Percentiles rank a stretch among this genome's conserved stretches.
Conservation (phyloP, 2,797 vertebrate genomes). For the Sebastes steindachneri region DNA sequence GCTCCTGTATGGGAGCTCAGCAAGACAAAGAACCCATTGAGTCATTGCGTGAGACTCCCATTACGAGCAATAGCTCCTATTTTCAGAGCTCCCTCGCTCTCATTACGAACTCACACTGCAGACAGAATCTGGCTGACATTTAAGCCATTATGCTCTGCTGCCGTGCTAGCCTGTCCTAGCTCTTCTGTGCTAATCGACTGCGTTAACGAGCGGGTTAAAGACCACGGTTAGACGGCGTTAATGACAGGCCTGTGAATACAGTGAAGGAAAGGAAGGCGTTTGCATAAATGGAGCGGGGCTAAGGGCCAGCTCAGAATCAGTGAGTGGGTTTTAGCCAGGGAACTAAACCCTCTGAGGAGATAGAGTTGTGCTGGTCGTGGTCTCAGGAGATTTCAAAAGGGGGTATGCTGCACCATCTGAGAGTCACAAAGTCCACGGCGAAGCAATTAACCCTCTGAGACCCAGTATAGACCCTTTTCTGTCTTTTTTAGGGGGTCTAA, state of each 20-base stretch:
- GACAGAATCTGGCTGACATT: constrained; percentile 72
- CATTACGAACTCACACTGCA: constrained; percentile 62
- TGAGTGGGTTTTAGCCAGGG: constrained; percentile 4
- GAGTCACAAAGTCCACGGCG: constrained; percentile 40
- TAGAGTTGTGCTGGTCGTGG: background rate
- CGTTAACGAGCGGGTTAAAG: constrained; percentile 71
- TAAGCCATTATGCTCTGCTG: constrained; percentile 57
- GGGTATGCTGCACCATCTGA: background rate
- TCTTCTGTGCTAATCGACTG: constrained; percentile 57
- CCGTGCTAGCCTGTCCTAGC: constrained; percentile 25
- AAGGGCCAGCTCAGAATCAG: constrained; percentile 7
- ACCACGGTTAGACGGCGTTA: constrained; percentile 39
- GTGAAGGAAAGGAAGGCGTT: constrained; percentile 30
- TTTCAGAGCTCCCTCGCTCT: constrained; percentile 66
- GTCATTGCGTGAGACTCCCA: constrained; percentile 65
- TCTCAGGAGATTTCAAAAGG: constrained; percentile 36
- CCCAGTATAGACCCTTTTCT: no score
- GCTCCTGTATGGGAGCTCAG: constrained; percentile 45
- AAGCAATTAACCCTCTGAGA: constrained; percentile 60
- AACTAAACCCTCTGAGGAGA: constrained; percentile 11
- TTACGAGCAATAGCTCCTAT: constrained; percentile 73
- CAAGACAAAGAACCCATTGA: constrained; percentile 79
- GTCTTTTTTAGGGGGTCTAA: no score
- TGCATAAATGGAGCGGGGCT: constrained; percentile 10
- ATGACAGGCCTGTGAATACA: constrained; percentile 47